Evolutionary conservation across 2,797 vertebrate species (phyloP), one percentile per base, ranked within the genome.

Genomic region (Rousettus madagascariensis): DNA sequence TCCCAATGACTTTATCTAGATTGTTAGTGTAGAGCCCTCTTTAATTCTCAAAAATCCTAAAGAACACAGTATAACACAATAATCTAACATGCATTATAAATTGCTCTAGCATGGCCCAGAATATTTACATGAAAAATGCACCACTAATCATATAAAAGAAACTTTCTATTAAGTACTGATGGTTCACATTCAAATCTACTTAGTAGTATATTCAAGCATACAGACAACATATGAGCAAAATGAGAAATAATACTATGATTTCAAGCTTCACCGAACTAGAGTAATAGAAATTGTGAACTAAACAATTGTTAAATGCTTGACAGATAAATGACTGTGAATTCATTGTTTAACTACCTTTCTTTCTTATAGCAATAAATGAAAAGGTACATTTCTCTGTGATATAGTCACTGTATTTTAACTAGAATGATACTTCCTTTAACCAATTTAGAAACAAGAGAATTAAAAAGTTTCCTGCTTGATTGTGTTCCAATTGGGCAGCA

Each of bases 381-480:
- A 68, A 28, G 19, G 46, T 28, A 2, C 43, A 9, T 79, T 87
- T 16, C 30, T 46, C 0, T 33, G 24, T 91, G 72, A 78, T 49
- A 17, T 13, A 20, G 46, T 71, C 6, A 65, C 36, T 22, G 61
- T 68, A 63, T 94, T 95, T 53, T 85, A 0, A 43, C 43, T 69
- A 55, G 38, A 20, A 0, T 3, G 30, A 57, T 15, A 86, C 49
- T 66, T 86, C 11, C 97, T 98, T 97, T 99, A 93, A 95, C 98
- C 49, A 98, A 95, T 19, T 98, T 96, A 85, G 99, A 99, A 95
- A 92, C 90, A 22, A 97, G 71, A 0, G 98, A 98, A 59, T 98
- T 86, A 11, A 94, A 96, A 98, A 99, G 98, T n/a, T 98, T 98
- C 0, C 98, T 95, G 74, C 98, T 98, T 91, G 0, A 98, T 98